Conservation (phyloP, 2,888 invertebrate genomes). For the Synergus umbraculus region DNA sequence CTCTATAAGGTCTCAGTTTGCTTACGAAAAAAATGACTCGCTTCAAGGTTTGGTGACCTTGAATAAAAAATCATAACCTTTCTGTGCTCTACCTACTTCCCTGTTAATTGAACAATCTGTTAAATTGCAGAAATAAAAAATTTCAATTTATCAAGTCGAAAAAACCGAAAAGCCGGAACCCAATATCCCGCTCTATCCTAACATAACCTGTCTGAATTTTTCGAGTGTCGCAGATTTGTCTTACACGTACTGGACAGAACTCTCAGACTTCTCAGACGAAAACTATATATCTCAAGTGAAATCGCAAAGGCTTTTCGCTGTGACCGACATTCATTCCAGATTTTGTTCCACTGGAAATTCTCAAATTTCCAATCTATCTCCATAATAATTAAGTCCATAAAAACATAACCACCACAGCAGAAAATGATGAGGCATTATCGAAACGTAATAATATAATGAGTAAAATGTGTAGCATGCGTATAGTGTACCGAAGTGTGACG, state of each 20-base stretch:
- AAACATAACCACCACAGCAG: not conserved
- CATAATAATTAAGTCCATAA: not conserved
- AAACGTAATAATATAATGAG: no score
- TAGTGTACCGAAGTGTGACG: no score
- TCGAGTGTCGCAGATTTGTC: no score
- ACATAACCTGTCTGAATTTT: no score
- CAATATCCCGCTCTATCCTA: not conserved
- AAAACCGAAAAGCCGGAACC: not conserved
- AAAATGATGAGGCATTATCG: not conserved
- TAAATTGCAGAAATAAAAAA: not conserved
- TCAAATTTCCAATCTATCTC: not conserved
- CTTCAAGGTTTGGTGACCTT: not conserved
- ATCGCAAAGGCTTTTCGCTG: not conserved
- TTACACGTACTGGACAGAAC: no score
- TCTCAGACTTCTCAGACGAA: not conserved
- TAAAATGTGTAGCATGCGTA: no score
- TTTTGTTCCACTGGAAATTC: not conserved
- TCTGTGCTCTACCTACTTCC: no score
- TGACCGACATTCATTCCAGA: not conserved
- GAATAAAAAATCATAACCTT: not conserved
- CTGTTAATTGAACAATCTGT: not conserved
- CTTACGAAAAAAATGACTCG: not conserved
- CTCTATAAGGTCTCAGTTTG: no score
- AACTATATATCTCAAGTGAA: not conserved
- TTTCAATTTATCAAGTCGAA: not conserved